A percentile compares a stretch with the other conserved stretches of the same genome.
Evolutionary conservation across 1,140 invertebrate genomes (phyloP).

Genomic region (Papilio polyxenes): DNA sequence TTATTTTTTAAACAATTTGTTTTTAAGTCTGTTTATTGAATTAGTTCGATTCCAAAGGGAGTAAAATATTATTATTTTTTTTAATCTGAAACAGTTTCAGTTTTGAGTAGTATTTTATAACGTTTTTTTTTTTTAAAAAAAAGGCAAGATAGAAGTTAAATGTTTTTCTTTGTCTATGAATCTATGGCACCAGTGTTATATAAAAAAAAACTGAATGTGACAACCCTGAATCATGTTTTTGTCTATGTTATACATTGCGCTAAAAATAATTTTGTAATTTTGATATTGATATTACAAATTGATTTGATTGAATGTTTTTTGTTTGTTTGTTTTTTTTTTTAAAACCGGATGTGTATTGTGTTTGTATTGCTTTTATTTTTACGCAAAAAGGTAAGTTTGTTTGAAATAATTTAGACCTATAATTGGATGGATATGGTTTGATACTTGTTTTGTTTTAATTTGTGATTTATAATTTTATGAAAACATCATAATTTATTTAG

Average conservation of each 20-base stretch:
- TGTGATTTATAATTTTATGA: neutral
- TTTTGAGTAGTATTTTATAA: too few species aligned
- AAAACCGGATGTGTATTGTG: neutral
- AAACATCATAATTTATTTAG: too few species aligned
- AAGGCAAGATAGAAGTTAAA: neutral
- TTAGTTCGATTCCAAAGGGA: too few species aligned
- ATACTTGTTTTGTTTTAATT: neutral
- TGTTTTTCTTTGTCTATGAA: too few species aligned
- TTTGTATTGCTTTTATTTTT: neutral
- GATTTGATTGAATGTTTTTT: conserved; percentile 13
- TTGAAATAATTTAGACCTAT: neutral
- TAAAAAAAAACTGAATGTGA: neutral
- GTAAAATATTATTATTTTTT: too few species aligned
- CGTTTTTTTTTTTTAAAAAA: neutral
- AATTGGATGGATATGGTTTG: conserved; percentile 1
- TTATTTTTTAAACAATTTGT: too few species aligned
- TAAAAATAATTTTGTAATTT: conserved; percentile 8
- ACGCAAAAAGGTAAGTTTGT: neutral
- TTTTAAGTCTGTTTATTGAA: too few species aligned
- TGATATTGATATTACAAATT: conserved; percentile 3
- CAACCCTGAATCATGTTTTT: conserved; percentile 22
- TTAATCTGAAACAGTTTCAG: too few species aligned
- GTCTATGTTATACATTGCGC: neutral
- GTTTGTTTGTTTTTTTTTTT: neutral
- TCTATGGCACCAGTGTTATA: too few species aligned